Conservation (phyloP, 2,888 invertebrate genomes). For the Eudemis profundana region DNA sequence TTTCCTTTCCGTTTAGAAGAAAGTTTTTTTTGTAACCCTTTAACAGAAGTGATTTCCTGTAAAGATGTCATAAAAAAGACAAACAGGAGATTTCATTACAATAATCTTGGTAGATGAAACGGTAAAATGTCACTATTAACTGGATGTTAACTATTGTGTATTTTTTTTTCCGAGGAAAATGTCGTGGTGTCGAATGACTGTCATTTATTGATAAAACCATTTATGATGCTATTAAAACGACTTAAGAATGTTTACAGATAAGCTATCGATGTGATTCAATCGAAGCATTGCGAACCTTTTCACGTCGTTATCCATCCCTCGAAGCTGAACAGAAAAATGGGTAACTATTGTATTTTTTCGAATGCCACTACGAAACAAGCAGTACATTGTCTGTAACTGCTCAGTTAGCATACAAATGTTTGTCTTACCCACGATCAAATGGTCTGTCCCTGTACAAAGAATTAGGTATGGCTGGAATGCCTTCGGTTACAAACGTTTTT, state of each 20-base stretch:
- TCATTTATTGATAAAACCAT: neutral
- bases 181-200: no score
- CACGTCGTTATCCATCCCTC: slow-evolving; percentile 26
- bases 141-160: no score
- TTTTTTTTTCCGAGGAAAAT: no score
- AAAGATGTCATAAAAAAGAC: no score
- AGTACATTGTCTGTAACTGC: slow-evolving; percentile 58
- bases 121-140: no score
- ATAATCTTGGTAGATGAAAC: no score
- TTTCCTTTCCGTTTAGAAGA: neutral
- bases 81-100: no score
- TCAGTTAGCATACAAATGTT: slow-evolving; percentile 62
- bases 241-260: slow-evolving; percentile 8
- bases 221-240: slow-evolving; percentile 1
- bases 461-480: slow-evolving; percentile 46
- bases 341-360: slow-evolving; percentile 53
- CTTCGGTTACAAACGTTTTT: neutral
- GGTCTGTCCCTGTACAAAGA: slow-evolving; percentile 50
- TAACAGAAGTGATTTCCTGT: no score
- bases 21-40: neutral
- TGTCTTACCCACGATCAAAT: slow-evolving; percentile 53
- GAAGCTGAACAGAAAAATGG: slow-evolving; percentile 42
- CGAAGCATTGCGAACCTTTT: slow-evolving; percentile 18
- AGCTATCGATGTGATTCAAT: slow-evolving; percentile 7
- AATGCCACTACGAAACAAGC: slow-evolving; percentile 51